Conservation (phyloP, 2,113 vertebrate species). For the Pterocles burchelli region DNA sequence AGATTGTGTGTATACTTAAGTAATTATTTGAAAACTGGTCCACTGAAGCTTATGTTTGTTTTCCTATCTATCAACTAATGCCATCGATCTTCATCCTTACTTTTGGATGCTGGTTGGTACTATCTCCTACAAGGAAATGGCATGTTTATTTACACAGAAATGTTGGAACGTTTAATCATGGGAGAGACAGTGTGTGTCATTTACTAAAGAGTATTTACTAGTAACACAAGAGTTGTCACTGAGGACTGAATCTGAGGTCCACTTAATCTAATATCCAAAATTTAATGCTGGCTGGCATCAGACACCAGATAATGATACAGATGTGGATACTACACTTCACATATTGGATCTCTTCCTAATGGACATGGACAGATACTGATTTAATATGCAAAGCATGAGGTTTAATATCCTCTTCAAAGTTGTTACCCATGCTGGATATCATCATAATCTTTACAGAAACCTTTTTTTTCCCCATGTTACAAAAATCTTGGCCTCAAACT, state of each 20-base stretch:
- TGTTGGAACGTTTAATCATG: not conserved
- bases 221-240: not conserved
- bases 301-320: not conserved
- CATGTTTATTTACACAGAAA: not conserved
- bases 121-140: not conserved
- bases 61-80: not conserved
- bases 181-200: not conserved
- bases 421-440: not conserved
- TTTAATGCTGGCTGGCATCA: not conserved
- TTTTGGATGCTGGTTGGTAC: not conserved
- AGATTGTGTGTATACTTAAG: not conserved
- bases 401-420: not conserved
- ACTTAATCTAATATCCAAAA: not conserved
- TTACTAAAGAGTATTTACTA: not conserved
- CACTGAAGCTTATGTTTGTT: not conserved
- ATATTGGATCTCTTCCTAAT: not conserved
- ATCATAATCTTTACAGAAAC: not conserved
- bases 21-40: not conserved
- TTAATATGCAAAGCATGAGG: not conserved
- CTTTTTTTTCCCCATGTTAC: not conserved
- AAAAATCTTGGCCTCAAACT: not conserved
- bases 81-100: not conserved
- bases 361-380: not conserved
- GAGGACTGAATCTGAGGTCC: not conserved
- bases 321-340: not conserved